These are phyloP conservation scores for Lissocephala sabroskyi DNA, from an alignment of 2,888 invertebrate species.

Conservation along the genomic window DNA sequence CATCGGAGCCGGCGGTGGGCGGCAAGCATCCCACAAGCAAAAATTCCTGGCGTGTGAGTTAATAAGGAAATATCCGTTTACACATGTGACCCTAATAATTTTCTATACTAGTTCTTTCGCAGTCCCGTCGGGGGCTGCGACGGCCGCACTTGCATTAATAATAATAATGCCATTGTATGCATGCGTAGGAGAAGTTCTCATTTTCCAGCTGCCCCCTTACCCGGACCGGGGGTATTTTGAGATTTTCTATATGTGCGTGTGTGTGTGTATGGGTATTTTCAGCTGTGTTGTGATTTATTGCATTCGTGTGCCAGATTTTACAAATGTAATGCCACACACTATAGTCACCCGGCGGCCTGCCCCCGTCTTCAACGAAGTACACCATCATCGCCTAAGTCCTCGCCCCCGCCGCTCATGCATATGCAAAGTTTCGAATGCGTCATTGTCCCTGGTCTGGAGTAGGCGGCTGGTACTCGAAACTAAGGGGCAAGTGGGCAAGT, in stretches of 20 bases:
- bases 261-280: constrained; percentile 31
- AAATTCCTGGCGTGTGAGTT: constrained; percentile 26
- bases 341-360: constrained; percentile 12
- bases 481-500: too few relatives aligned
- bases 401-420: constrained; percentile 38
- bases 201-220: too few relatives aligned
- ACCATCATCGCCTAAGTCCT: constrained; percentile 8
- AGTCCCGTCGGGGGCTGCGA: constrained; percentile 10
- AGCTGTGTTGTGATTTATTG: constrained; percentile 66
- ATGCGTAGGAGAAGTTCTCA: constrained; percentile 7
- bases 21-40: too few relatives aligned
- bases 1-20: too few relatives aligned
- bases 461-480: too few relatives aligned
- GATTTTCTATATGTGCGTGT: constrained; percentile 11
- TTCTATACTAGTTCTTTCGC: constrained; percentile 49
- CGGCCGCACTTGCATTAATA: constrained; percentile 55
- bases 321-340: constrained; percentile 54
- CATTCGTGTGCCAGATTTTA: constrained; percentile 70
- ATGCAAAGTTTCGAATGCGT: constrained; percentile 65
- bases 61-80: constrained; percentile 67
- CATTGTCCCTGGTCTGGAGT: not conserved
- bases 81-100: constrained; percentile 64
- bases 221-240: too few relatives aligned
- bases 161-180: constrained; percentile 52
- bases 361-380: not conserved